Conservation (phyloP, 2,113 vertebrate species). For the Gulo gulo region DNA sequence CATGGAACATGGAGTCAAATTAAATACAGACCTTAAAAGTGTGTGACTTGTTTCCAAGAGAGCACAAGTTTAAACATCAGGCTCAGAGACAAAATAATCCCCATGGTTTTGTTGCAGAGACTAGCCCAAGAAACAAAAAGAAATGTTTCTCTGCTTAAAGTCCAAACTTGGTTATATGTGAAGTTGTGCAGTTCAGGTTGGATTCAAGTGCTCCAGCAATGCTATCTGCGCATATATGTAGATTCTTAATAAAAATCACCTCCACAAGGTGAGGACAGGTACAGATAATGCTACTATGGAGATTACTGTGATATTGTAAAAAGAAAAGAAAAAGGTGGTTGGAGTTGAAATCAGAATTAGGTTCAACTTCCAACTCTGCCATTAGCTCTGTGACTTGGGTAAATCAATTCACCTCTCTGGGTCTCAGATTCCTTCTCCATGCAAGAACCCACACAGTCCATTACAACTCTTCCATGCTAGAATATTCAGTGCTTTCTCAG, state of each 20-base stretch:
- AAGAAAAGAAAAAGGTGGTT: not conserved
- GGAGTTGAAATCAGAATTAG: not conserved
- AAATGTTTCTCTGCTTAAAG: not conserved
- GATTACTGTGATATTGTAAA: not conserved
- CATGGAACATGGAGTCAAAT: not conserved
- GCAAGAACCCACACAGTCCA: not conserved
- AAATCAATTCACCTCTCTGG: not conserved
- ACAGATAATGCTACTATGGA: not conserved
- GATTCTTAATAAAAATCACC: not conserved
- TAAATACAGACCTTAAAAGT: not conserved
- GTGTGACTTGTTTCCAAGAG: not conserved
- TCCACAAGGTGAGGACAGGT: not conserved
- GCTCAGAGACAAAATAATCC: not conserved
- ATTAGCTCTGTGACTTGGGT: not conserved
- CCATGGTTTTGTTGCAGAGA: not conserved
- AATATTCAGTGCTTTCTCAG: not conserved
- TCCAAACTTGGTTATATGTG: not conserved
- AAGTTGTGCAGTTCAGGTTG: not conserved
- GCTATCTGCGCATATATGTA: not conserved
- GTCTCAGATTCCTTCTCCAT: not conserved
- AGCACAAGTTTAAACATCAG: not conserved
- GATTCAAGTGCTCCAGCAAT: not conserved
- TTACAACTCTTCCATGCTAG: not conserved
- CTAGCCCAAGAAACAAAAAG: not conserved
- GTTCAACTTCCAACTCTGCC: not conserved